Base-by-base conservation (phyloP, 1,140 invertebrate species). In the Limonius californicus region DNA sequence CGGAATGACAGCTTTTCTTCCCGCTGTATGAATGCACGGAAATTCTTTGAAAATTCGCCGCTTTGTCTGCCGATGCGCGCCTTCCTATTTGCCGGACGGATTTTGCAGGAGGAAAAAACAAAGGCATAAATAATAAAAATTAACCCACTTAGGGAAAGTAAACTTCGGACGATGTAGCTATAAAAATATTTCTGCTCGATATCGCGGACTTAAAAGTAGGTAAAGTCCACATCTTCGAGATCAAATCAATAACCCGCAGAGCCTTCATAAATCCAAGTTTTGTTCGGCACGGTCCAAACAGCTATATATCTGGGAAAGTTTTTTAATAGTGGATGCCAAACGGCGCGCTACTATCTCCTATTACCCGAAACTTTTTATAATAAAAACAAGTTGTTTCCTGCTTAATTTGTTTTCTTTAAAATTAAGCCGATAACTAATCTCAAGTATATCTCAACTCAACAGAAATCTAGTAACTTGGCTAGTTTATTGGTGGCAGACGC, bases 301-400 rank as follows among this genome's bases (percentile, higher is more conserved):
- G 59, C 57, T 54, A 59, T 64, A 64, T 65, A 57, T 61, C 63
- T 61, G 43, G 61, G 2, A 55, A 62, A 62, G 59, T 65, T 65
- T 65, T 65, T 65, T 65, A 65, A 65, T 65, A 62, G 63, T 54
- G 57, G 56, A 63, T 63, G 56, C 57, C 57, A 60, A 64, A 59
- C 62, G 50, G 45, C 45, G 45, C 45, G 23, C 45, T 53, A 35
- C 57, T 64, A 60, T 64, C 62, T 59, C 62, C 60, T 64, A 64
- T 64, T 64, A 60, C 57, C 62, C 21, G 59, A 50, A 50, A 50
- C 2, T 50, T 50, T 50, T 18, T 50, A 50, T 50, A 18, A 50
- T 50, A 50, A 50, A 50, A 50, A 50, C 45, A 50, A 50, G 15
- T 50, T 50, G 35, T 39, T 39, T 39, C n/a, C 2, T 9, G 1